A percentile compares a stretch with the other conserved stretches of the same genome.
These are phyloP conservation scores for Eupithecia pulchellata DNA, from an alignment of 2,888 invertebrate species.

Conservation along the genomic window DNA sequence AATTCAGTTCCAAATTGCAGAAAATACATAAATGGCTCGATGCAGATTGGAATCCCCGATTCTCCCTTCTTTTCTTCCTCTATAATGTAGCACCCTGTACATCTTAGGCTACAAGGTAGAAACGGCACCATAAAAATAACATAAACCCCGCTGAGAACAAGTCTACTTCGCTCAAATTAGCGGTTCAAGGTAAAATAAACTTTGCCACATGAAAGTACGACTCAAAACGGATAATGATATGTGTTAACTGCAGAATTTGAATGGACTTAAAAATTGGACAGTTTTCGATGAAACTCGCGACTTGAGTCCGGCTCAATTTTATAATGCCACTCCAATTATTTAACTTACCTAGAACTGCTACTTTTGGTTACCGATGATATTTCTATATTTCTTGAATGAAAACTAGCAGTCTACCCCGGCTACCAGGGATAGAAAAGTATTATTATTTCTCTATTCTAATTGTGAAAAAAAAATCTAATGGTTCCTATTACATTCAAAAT, in stretches of 20 bases:
- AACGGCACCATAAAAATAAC: neutral
- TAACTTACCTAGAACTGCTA: neutral
- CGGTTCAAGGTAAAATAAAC: conserved; percentile 1
- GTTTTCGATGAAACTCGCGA: neutral
- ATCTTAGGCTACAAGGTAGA: neutral
- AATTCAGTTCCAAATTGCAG: neutral
- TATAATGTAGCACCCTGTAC: neutral
- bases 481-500: too few relatives aligned
- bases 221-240: neutral
- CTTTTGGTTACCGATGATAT: neutral
- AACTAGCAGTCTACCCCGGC: too few relatives aligned
- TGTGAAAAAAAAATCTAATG: too few relatives aligned
- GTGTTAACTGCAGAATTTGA: neutral
- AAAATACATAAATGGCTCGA: neutral
- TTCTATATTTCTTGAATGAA: neutral
- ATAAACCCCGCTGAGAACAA: neutral
- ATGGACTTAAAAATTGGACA: neutral
- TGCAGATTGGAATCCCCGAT: neutral
- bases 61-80: neutral
- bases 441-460: too few relatives aligned
- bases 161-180: neutral
- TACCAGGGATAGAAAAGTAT: too few relatives aligned
- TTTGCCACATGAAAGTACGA: neutral
- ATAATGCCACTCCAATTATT: neutral
- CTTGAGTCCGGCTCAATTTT: neutral